Evolutionary conservation across 2,797 vertebrate genomes (phyloP), one percentile per base, ranked within the genome.

Genomic region (Heterohyrax brucei): DNA sequence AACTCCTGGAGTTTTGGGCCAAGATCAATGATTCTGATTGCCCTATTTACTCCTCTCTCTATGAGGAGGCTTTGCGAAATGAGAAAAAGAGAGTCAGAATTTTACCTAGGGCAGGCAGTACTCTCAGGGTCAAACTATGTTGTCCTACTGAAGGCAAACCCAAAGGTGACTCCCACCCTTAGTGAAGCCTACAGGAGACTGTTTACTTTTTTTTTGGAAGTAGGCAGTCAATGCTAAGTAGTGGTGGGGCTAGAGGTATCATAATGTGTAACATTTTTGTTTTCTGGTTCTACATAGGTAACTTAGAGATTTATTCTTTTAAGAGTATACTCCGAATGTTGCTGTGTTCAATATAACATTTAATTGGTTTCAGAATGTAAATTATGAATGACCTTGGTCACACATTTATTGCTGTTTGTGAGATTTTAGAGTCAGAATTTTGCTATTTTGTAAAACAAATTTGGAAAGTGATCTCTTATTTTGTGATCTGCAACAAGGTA

Each of bases 301-400:
- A 66, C 28, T 66, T 66, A 28, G 7, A 30, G 64, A 13, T 30
- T 66, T 66, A 66, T 30, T 26, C 28, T 66, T 66, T 66, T 14
- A 56, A 56, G 53, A 56, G 53, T 13, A 56, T 56, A 13, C 12
- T 56, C 16, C 53, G 16, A 14, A 56, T 56, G 53, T 53, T 53
- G 50, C 16, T 91, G 44, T 2, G 64, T 73, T 70, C 93, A 86
- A 12, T 89, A 44, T 70, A 6, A 50, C 1, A n/a, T 44, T 95
- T 66, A 61, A 64, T 76, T 83, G 24, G 13, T 28, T 89, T 92
- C 5, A 84, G 77, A 80, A 77, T 93, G 14, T 68, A 91, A 61
- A 3, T 56, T 80, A 7, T 44, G n/a, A 64, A 50, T 59, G 19
- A 16, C 53, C n/a, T n/a, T 72, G 5, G n/a, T 77, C 68, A 72